Evolutionary conservation across 37 sponge, comb jelly and placozoan species (phyloP).

Genomic region (Dysidea cf. avara): DNA sequence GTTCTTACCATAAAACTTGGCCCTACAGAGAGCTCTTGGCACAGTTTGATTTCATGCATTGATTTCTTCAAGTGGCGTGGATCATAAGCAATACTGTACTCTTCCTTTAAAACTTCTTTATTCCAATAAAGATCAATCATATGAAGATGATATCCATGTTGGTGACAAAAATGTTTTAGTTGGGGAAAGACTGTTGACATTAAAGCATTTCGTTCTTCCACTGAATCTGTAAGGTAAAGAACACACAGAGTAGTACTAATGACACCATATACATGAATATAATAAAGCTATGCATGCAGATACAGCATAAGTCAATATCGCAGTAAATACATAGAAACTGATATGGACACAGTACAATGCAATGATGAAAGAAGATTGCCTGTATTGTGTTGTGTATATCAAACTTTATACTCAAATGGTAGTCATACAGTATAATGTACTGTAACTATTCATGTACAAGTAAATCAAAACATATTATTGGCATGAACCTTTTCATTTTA

Average conservation of each 20-base stretch:
- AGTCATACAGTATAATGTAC: no score
- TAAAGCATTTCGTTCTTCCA: conserved; percentile 32
- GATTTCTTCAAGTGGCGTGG: conserved; percentile 21
- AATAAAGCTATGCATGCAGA: no score
- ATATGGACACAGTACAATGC: no score
- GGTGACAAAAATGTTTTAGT: conserved; percentile 42
- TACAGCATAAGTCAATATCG: no score
- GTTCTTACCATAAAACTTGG: conserved; percentile 71
- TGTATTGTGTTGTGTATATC: no score
- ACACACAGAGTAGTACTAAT: neutral
- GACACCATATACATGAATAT: no score
- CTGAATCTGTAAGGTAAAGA: conserved; percentile 33
- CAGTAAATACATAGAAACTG: no score
- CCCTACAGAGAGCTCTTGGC: conserved; percentile 63
- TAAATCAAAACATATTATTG: no score
- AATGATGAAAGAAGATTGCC: no score
- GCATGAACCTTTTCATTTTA: no score
- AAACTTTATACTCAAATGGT: no score
- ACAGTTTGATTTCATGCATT: conserved; percentile 64
- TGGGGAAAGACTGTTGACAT: conserved; percentile 34
- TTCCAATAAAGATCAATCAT: conserved; percentile 53
- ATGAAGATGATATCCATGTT: conserved; percentile 70
- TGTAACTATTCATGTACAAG: no score
- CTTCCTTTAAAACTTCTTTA: neutral
- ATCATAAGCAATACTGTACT: conserved; percentile 28